phyloP scores from a whole-genome alignment of 53 echinoderm and acorn worm genomes.

The Antedon mediterranea region DNA sequence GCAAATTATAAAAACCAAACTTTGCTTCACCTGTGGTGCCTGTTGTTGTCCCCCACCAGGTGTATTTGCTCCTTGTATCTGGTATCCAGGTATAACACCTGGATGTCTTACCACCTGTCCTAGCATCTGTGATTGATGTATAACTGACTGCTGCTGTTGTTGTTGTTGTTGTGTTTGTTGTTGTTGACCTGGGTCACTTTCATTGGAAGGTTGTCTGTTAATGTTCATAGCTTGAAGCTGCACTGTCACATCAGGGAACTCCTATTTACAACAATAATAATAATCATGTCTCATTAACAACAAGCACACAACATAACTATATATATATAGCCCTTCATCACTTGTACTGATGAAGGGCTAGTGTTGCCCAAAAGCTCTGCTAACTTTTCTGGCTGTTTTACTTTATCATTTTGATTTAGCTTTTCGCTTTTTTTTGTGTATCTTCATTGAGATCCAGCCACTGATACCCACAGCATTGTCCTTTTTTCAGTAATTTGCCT shows the following conservation, averaged over 20 bases:
- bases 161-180: slow-evolving; percentile 29
- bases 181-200: slow-evolving; percentile 34
- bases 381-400: too few species aligned
- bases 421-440: too few species aligned
- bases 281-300: too few species aligned
- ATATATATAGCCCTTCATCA: too few species aligned
- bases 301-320: too few species aligned
- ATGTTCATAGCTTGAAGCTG: not conserved
- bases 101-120: slow-evolving; percentile 16
- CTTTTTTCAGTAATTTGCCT: too few species aligned
- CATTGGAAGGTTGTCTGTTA: slow-evolving; percentile 2
- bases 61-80: not conserved
- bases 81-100: not conserved
- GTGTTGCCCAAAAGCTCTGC: too few species aligned
- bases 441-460: too few species aligned
- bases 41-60: not conserved
- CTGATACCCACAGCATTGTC: too few species aligned
- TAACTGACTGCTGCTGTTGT: slow-evolving; percentile 34
- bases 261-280: not conserved
- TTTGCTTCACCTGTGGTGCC: not conserved
- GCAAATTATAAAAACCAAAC: too few species aligned
- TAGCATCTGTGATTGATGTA: slow-evolving; percentile 40
- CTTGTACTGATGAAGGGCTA: too few species aligned
- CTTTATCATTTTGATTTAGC: too few species aligned
- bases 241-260: not conserved